phyloP scores from a whole-genome alignment of 1,140 invertebrate genomes.

The Drosophila guanche region DNA sequence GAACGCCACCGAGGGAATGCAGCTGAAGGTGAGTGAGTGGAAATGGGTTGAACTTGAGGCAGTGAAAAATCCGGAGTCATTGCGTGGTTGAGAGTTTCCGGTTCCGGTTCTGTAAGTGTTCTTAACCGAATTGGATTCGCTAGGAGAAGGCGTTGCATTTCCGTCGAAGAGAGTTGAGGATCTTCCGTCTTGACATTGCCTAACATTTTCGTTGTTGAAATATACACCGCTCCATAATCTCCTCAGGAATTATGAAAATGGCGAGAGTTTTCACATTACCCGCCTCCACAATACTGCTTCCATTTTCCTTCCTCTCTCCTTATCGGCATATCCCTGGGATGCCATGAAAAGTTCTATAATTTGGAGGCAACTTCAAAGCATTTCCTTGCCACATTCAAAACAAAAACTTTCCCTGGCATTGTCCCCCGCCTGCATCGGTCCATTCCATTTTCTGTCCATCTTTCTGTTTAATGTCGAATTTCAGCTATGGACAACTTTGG shows the following conservation, averaged over 20 bases:
- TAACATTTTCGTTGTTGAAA: slow-evolving; percentile 12
- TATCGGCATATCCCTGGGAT: slow-evolving; percentile 7
- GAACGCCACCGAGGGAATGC: slow-evolving; percentile 80
- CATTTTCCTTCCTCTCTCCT: not conserved
- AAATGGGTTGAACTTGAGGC: slow-evolving; percentile 12
- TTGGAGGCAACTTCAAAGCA: slow-evolving; percentile 67
- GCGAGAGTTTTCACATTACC: slow-evolving; percentile 26
- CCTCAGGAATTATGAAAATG: slow-evolving; percentile 21
- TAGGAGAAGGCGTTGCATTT: too few species aligned
- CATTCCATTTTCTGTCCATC: slow-evolving; percentile 7
- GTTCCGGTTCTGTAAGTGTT: too few species aligned
- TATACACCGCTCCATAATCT: slow-evolving; percentile 10
- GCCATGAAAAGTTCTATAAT: slow-evolving; percentile 58
- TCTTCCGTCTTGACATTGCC: slow-evolving; percentile 9
- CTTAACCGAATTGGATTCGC: too few species aligned
- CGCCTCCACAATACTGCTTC: not conserved
- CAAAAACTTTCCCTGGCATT: slow-evolving; percentile 53
- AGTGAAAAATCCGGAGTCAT: too few species aligned
- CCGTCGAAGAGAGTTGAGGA: too few species aligned
- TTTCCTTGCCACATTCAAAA: slow-evolving; percentile 51
- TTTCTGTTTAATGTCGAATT: slow-evolving; percentile 72
- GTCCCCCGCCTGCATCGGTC: not conserved
- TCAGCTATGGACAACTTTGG: slow-evolving; percentile 65
- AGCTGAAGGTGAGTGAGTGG: slow-evolving; percentile 74
- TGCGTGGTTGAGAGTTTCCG: too few species aligned